Conservation (phyloP, 2,888 invertebrate genomes). For the Eupelmus urozonus region DNA sequence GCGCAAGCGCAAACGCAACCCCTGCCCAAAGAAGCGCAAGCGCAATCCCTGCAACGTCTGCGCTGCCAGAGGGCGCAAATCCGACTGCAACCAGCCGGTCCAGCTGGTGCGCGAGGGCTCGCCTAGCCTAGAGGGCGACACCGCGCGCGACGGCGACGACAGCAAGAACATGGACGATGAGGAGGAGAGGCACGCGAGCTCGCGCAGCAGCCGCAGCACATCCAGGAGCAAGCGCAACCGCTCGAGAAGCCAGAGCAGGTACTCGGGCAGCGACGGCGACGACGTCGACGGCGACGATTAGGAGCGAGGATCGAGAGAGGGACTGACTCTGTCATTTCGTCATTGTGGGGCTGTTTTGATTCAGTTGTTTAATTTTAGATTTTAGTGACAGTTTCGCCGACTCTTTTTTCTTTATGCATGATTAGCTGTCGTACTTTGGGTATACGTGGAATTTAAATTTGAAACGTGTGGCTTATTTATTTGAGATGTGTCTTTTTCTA, state of each 20-base stretch:
- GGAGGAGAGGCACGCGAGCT: background rate
- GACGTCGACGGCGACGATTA: slow-evolving; percentile 13
- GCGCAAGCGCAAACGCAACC: background rate
- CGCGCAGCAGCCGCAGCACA: slow-evolving; percentile 49
- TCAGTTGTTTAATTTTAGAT: too few relatives aligned
- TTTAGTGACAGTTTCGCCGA: too few relatives aligned
- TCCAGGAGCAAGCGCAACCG: slow-evolving; percentile 30
- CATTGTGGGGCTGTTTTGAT: too few relatives aligned
- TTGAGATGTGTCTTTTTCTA: too few relatives aligned
- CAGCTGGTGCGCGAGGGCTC: slow-evolving; percentile 44
- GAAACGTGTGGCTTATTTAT: too few relatives aligned
- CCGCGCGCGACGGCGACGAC: slow-evolving; percentile 10
- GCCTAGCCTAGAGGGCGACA: slow-evolving; percentile 32
- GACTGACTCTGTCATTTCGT: too few relatives aligned
- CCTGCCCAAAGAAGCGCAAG: slow-evolving; percentile 34
- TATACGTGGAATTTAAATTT: too few relatives aligned
- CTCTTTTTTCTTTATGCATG: too few relatives aligned
- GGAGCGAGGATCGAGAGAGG: too few relatives aligned
- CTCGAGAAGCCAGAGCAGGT: slow-evolving; percentile 48
- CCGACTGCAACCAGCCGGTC: slow-evolving; percentile 53
- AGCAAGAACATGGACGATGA: slow-evolving; percentile 30
- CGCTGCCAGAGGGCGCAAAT: slow-evolving; percentile 56
- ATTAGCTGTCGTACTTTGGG: too few relatives aligned
- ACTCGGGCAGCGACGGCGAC: slow-evolving; percentile 44
- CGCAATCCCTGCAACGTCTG: slow-evolving; percentile 50